Evolutionary conservation across 2,797 vertebrate genomes (phyloP).

Genomic region (Psittacula derbiana): DNA sequence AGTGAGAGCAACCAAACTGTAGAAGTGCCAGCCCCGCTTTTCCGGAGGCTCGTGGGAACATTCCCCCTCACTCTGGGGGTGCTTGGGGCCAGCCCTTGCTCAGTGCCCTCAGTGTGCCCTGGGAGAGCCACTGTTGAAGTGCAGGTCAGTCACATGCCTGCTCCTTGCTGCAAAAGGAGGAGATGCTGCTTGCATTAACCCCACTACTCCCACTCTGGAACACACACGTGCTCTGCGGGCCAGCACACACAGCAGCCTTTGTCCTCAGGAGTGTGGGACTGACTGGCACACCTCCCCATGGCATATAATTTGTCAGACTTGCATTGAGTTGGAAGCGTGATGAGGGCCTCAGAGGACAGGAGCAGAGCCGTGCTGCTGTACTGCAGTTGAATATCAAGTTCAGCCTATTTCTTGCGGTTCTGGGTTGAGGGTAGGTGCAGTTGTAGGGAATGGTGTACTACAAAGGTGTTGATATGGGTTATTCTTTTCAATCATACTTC

Average conservation of each 20-base stretch:
- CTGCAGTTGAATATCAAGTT: not conserved
- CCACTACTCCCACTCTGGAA: not conserved
- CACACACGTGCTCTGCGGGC: fast-evolving
- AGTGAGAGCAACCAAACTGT: not conserved
- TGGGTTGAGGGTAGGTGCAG: not conserved
- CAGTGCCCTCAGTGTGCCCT: fast-evolving
- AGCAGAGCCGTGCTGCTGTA: not conserved
- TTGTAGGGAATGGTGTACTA: not conserved
- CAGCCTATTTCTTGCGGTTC: not conserved
- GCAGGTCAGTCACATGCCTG: not conserved
- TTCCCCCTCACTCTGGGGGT: not conserved
- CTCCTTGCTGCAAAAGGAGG: not conserved
- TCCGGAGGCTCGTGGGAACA: not conserved
- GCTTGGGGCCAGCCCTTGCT: not conserved
- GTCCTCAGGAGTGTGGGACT: not conserved
- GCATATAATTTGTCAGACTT: not conserved
- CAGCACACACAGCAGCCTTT: not conserved
- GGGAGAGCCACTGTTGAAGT: not conserved
- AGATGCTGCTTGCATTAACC: not conserved
- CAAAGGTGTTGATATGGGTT: not conserved
- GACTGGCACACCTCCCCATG: not conserved
- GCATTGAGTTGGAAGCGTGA: not conserved
- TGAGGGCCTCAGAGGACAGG: not conserved
- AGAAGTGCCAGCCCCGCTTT: not conserved
- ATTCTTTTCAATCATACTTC: not conserved